phyloP scores from a whole-genome alignment of 2,888 invertebrate species.

The Chelonus formosanus region DNA sequence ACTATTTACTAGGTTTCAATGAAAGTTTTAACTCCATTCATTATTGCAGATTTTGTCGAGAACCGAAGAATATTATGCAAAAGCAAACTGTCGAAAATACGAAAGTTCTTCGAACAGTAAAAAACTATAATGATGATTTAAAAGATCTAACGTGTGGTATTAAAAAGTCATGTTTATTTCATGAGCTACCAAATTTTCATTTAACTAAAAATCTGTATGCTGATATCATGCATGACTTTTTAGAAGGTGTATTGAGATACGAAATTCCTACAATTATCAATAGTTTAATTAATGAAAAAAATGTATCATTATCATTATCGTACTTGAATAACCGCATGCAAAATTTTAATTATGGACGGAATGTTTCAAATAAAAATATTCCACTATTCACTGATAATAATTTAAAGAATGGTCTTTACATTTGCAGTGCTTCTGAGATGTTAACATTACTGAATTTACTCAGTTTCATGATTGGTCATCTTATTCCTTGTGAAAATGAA shows the following conservation, averaged over 20 bases:
- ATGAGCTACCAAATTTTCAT: not conserved
- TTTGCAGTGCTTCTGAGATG: constrained; percentile 4
- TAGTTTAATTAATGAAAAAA: not conserved
- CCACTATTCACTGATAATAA: not conserved
- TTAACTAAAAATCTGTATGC: not conserved
- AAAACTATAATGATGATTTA: constrained; percentile 3
- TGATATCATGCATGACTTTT: constrained; percentile 1
- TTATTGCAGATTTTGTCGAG: constrained; percentile 5
- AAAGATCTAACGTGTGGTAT: not conserved
- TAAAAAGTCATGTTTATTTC: not conserved
- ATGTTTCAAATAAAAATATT: no score
- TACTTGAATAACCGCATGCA: not conserved
- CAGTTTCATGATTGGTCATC: constrained; percentile 14
- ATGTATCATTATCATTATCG: not conserved
- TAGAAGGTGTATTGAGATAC: not conserved
- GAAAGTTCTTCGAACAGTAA: not conserved
- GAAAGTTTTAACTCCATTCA: constrained; percentile 4
- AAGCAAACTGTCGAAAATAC: not conserved
- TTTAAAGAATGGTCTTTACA: not conserved
- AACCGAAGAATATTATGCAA: constrained; percentile 2
- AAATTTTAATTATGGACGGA: constrained; percentile 5
- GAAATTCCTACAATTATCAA: not conserved
- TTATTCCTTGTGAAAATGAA: not conserved
- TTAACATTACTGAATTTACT: not conserved
- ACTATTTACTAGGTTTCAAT: not conserved